Percentiles rank a stretch among this genome's conserved stretches.
These are phyloP conservation scores for Eilema depressum DNA, from an alignment of 2,888 invertebrate species.

Conservation along the genomic window DNA sequence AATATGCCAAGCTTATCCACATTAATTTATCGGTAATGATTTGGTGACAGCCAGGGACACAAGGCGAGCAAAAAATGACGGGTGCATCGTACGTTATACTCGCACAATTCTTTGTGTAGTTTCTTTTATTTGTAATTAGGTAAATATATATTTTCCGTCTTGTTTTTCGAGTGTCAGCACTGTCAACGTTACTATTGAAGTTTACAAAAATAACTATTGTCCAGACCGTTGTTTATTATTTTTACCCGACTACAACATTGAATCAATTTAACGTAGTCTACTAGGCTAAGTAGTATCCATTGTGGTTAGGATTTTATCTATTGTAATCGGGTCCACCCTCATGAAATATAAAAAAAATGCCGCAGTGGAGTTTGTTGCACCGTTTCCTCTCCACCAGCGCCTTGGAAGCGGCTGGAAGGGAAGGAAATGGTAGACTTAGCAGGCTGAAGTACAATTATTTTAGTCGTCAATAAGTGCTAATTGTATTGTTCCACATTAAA, in stretches of 20 bases:
- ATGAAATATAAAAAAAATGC: no score
- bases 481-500: no score
- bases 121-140: not conserved
- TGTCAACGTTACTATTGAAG: not conserved
- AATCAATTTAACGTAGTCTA: not conserved
- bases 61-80: slow-evolving; percentile 17
- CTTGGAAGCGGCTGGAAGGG: no score
- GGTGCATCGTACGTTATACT: slow-evolving; percentile 13
- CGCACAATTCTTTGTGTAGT: slow-evolving; percentile 1
- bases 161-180: not conserved
- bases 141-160: not conserved
- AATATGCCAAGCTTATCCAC: slow-evolving; percentile 41
- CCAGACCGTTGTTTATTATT: not conserved
- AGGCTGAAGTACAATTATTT: no score
- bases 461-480: no score
- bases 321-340: no score
- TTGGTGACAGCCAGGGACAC: slow-evolving; percentile 37
- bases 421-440: no score
- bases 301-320: not conserved
- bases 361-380: no score
- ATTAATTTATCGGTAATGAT: slow-evolving; percentile 35
- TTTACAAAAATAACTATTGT: not conserved
- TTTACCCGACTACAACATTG: not conserved
- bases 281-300: not conserved
- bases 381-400: no score